Evolutionary conservation across 1,140 invertebrate species (phyloP), one percentile per base, ranked within the genome.

Genomic region (Drosophila quadrilineata): DNA sequence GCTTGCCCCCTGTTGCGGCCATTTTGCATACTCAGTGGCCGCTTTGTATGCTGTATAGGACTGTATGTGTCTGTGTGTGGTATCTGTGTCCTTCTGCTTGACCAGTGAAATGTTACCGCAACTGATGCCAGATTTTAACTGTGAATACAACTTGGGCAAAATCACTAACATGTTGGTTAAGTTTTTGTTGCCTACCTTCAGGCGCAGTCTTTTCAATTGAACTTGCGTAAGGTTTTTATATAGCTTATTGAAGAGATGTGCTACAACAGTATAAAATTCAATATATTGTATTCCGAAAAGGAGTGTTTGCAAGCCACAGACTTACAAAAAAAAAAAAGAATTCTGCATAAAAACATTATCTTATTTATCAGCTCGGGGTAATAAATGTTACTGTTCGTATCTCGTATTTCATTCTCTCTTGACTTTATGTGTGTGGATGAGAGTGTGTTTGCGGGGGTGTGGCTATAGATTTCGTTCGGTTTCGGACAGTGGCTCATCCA

Each of bases 351-450:
- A 43, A 38, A 43, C 43, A 22, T 50, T 59, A 33, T 35, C 43
- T 48, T 50, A 50, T 45, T 59, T 58, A 28, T 65, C 36, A 22
- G 56, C 56, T 36, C 24, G 36, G 40, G 62, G 56, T 67, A 62
- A 67, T 66, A 48, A 60, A 66, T 67, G 38, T 12, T 52, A 24
- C 22, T 43, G 36, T 43, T 22, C 36, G 50, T n/a, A 10, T 43
- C 45, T 49, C 54, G 62, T 84, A 76, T 84, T 82, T 82, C 56
- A 84, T 60, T 48, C 26, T 3, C 6, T 38, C 10, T 22, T 10
- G 21, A 19, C 40, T 24, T n/a, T n/a, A n/a, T n/a, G n/a, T n/a
- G n/a, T n/a, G n/a, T n/a, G n/a, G n/a, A n/a, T n/a, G n/a, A n/a
- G n/a, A n/a, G n/a, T n/a, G n/a, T n/a, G n/a, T n/a, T n/a, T n/a